A percentile compares a stretch with the other conserved stretches of the same genome.
Conservation (phyloP, 2,113 vertebrate species). For the Mus pahari region DNA sequence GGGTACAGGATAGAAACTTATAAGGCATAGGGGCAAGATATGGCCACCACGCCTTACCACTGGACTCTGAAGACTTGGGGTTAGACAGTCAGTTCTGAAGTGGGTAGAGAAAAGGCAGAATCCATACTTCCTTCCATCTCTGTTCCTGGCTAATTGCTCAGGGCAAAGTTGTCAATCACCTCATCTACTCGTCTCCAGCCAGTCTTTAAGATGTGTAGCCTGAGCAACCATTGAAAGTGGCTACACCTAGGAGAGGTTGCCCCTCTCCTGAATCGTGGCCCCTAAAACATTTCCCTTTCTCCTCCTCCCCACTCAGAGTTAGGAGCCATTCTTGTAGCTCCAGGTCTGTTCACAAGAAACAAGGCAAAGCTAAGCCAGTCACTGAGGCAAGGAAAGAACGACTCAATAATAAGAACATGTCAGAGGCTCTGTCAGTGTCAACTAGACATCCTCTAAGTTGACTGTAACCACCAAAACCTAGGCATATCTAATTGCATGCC, state of each 20-base stretch:
- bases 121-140: not conserved
- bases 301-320: not conserved
- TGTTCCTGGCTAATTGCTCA: not conserved
- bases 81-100: not conserved
- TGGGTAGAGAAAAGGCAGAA: not conserved
- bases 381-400: not conserved
- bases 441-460: not conserved
- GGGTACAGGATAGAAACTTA: not conserved
- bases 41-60: not conserved
- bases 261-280: not conserved
- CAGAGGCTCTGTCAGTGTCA: not conserved
- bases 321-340: not conserved
- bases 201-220: not conserved
- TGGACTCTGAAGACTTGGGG: not conserved
- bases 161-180: not conserved
- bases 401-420: not conserved
- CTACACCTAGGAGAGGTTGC: not conserved
- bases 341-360: not conserved
- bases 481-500: not conserved
- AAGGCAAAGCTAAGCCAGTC: constrained; percentile 24
- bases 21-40: not conserved
- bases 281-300: not conserved
- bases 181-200: not conserved
- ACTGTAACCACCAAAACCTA: not conserved
- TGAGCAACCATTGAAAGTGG: not conserved